Evolutionary conservation across 2,797 vertebrate genomes (phyloP), one percentile per base, ranked within the genome.

Genomic region (Acanthornis magna): DNA sequence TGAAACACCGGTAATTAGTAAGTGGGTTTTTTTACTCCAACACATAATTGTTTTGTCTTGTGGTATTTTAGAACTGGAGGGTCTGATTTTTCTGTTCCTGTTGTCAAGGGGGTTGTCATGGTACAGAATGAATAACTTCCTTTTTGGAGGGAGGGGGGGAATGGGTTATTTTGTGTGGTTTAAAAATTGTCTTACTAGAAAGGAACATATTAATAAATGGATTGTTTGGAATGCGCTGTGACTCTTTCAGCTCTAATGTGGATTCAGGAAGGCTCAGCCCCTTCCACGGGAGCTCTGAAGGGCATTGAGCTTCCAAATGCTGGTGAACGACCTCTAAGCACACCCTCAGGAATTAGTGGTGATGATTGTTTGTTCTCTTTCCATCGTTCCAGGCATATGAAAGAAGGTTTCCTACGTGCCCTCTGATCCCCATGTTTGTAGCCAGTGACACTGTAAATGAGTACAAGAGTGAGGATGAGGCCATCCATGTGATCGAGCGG

Each of bases 381-480:
- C 51, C 13, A 11, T 78, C 5, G 19, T 29, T 45, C 4, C 72
- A 99, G 99, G 99, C 99, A 9, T 99, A 99, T 32, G 99, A 99
- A 83, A 98, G 98, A 58, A 98, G 99, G 45, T 99, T 99, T 96
- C 99, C 99, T 5, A 99, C 99, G 0, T 99, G 99, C 86, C 99
- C 98, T 61, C 98, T 99, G 91, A 99, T 99, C 83, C 99, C 99
- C 25, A 99, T 99, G 99, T 99, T 99, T 63, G 99, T 99, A 95
- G 99, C 98, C 74, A 99, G 99, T 32, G 99, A 99, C 68, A 98
- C 98, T 18, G 95, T 99, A 60, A 98, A 67, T 0, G 99, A 99
- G 74, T 98, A 98, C 92, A 98, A 89, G 97, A 99, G 98, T 3
- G 99, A 99, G 45, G 99, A 99, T 2, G 98, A 96, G 50, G 97